These are phyloP conservation scores for Globicephala melas DNA, from an alignment of 2,113 vertebrate genomes.

Conservation along the genomic window DNA sequence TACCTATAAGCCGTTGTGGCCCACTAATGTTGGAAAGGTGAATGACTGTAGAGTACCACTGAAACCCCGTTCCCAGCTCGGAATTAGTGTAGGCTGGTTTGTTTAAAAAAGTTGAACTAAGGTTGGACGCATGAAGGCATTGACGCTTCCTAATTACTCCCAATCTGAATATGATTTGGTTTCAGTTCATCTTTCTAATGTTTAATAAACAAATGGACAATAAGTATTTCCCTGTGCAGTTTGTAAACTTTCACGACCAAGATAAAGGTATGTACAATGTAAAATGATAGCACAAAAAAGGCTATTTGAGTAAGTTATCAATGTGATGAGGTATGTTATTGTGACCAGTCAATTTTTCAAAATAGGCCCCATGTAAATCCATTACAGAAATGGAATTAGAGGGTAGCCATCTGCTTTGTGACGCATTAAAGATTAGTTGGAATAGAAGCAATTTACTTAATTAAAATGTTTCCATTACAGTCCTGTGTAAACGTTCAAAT, in stretches of 20 bases:
- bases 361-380: neutral
- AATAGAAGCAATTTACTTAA: neutral
- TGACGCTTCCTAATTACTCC: neutral
- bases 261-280: neutral
- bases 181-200: neutral
- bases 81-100: neutral
- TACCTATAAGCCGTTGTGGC: too few relatives aligned
- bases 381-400: neutral
- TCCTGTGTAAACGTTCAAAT: neutral
- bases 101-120: neutral
- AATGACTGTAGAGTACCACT: rapidly evolving
- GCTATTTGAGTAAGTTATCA: neutral
- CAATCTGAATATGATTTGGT: neutral
- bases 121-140: neutral
- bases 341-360: neutral
- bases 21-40: neutral
- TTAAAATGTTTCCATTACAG: neutral
- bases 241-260: neutral
- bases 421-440: neutral
- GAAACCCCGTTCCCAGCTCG: neutral
- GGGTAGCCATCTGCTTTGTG: neutral
- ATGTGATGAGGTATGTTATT: neutral
- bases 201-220: neutral
- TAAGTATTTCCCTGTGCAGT: neutral
- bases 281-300: neutral